Conservation (phyloP, 1,140 invertebrate genomes). For the Spodoptera frugiperda region DNA sequence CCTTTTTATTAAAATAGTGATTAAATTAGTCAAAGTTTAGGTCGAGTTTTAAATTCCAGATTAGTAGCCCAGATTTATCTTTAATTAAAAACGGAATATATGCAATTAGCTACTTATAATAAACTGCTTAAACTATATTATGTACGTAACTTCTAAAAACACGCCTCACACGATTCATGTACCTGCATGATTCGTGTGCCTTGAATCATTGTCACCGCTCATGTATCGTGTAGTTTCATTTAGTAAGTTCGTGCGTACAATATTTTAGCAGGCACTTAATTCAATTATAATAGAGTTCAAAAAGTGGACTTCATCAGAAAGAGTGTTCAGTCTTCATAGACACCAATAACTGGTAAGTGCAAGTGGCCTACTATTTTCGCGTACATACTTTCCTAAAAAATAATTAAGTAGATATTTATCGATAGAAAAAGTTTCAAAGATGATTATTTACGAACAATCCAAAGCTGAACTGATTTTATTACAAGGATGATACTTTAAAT, state of each 20-base stretch:
- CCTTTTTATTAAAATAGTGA: too few species aligned
- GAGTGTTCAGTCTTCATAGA: neutral
- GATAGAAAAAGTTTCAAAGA: constrained; percentile 21
- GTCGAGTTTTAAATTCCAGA: too few species aligned
- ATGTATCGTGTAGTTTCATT: constrained; percentile 15
- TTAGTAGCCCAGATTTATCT: too few species aligned
- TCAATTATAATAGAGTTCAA: neutral
- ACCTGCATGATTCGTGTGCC: neutral
- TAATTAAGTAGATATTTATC: too few species aligned
- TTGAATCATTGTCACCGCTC: neutral
- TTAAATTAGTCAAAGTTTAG: too few species aligned
- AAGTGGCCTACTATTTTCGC: neutral
- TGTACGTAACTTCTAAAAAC: too few species aligned
- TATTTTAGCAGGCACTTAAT: constrained; percentile 22
- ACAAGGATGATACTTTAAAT: constrained; percentile 17
- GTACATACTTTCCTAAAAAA: too few species aligned
- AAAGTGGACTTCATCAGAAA: neutral
- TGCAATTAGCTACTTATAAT: too few species aligned
- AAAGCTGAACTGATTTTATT: constrained; percentile 48
- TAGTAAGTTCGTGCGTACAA: constrained; percentile 7
- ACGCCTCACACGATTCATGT: too few species aligned
- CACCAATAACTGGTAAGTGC: neutral
- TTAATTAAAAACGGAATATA: too few species aligned
- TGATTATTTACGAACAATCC: constrained; percentile 42
- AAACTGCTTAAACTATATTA: too few species aligned